Percentiles rank a stretch among this genome's conserved stretches.
Evolutionary conservation across 2,113 vertebrate genomes (phyloP).

Genomic region (Marmota monax): DNA sequence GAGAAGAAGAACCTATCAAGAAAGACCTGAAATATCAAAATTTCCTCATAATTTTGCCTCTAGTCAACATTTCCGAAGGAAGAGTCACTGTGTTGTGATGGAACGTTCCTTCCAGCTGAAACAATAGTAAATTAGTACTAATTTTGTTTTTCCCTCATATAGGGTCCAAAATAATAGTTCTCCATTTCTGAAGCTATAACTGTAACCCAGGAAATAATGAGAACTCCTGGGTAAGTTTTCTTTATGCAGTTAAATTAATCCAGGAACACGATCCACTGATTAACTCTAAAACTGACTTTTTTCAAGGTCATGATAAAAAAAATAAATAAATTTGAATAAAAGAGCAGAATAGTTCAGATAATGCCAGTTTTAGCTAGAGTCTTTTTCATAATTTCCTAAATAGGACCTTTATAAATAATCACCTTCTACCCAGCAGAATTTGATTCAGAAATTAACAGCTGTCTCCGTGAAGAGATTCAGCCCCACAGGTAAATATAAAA

Average conservation of each 20-base stretch:
- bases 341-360: neutral
- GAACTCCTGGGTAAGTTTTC: neutral
- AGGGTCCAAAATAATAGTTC: neutral
- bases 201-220: neutral
- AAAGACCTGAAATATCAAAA: neutral
- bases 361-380: neutral
- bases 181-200: neutral
- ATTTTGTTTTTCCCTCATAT: neutral
- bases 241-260: neutral
- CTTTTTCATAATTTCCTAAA: conserved; percentile 58
- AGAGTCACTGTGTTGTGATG: neutral
- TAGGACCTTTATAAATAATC: conserved; percentile 45
- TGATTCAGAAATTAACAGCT: conserved; percentile 70
- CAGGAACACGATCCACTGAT: neutral
- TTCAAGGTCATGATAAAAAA: conserved; percentile 3
- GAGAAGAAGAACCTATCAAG: neutral
- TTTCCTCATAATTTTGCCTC: neutral
- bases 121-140: neutral
- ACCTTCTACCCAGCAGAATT: neutral
- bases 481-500: neutral
- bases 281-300: neutral
- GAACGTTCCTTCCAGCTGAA: neutral
- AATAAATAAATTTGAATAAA: neutral
- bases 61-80: neutral
- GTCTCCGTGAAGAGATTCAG: conserved; percentile 22